Evolutionary conservation across 1,140 invertebrate species (phyloP), one percentile per base, ranked within the genome.

Genomic region (Diabrotica virgifera): DNA sequence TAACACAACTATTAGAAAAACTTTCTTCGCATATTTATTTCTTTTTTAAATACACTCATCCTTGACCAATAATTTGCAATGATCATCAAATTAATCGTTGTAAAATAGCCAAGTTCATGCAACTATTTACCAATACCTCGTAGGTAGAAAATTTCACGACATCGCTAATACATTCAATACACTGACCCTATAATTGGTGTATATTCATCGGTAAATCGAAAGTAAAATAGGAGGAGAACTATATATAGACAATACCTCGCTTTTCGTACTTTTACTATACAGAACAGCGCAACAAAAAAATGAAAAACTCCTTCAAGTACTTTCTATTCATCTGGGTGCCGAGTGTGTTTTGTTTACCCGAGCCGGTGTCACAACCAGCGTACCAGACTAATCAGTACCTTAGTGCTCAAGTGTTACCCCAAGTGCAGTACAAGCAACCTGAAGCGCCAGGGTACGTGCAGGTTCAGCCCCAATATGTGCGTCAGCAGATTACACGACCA

Each of bases 341-440:
- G 8, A 36, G 55, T 57, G 55, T 12, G 36, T 35, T 37, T 57
- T 36, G 24, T 36, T 57, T 57, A 11, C 55, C 55, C 37, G 35
- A 52, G 8, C 59, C 59, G 2, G 40, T 60, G 5, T 60, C 59
- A 8, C 59, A 60, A 6, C 59, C 59, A n/a, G 46, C 24, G 2
- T 60, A 60, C 11, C 46, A 14, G 11, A 60, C n/a, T 51, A 51
- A 14, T 52, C 59, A 51, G n/a, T 40, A 38, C 5, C 35, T 60
- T 10, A 60, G 40, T 60, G 59, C 46, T 14, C 59, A 60, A 36
- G 59, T 38, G 10, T 35, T 59, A 37, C 58, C 58, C 12, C 46
- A 46, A 13, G 13, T 46, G 6, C 12, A 14, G n/a, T 60, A 60
- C 24, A 60, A 52, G 14, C 59, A 60, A 8, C 59, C 59, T 5